Percentiles rank a stretch among this genome's conserved stretches.
phyloP scores from a whole-genome alignment of 2,888 invertebrate genomes.

The Opisthograptis luteolata region DNA sequence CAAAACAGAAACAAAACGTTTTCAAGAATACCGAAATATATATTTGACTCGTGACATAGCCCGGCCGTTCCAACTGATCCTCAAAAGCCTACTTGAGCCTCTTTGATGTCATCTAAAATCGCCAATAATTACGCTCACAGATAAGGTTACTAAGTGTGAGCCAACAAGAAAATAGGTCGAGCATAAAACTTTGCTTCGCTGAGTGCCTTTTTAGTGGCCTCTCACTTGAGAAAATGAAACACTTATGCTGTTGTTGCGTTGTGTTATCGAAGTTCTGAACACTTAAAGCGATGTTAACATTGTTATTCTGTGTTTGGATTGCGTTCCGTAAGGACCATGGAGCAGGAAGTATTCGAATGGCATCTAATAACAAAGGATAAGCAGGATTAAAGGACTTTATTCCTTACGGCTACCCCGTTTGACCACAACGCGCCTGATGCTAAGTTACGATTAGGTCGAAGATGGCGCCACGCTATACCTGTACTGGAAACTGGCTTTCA shows the following conservation, averaged over 20 bases:
- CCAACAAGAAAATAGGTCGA: conserved; percentile 48
- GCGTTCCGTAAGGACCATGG: neutral
- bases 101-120: conserved; percentile 33
- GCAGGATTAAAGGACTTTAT: too few relatives aligned
- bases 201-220: conserved; percentile 43
- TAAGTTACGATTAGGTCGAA: too few relatives aligned
- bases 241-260: conserved; percentile 24
- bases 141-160: conserved; percentile 51
- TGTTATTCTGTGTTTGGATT: neutral
- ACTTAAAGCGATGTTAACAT: conserved; percentile 3
- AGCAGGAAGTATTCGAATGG: too few relatives aligned
- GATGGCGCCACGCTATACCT: too few relatives aligned
- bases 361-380: too few relatives aligned
- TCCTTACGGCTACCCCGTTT: too few relatives aligned
- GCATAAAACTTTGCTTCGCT: conserved; percentile 41
- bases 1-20: too few relatives aligned
- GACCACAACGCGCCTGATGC: too few relatives aligned
- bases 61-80: conserved; percentile 9
- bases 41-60: conserved; percentile 23
- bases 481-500: too few relatives aligned
- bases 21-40: too few relatives aligned
- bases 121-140: conserved; percentile 44
- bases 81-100: conserved; percentile 18
- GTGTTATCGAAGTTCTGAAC: conserved; percentile 19
- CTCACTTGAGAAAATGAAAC: conserved; percentile 40